phyloP scores from a whole-genome alignment of 1,140 invertebrate species.

The Drosophila jambulina region DNA sequence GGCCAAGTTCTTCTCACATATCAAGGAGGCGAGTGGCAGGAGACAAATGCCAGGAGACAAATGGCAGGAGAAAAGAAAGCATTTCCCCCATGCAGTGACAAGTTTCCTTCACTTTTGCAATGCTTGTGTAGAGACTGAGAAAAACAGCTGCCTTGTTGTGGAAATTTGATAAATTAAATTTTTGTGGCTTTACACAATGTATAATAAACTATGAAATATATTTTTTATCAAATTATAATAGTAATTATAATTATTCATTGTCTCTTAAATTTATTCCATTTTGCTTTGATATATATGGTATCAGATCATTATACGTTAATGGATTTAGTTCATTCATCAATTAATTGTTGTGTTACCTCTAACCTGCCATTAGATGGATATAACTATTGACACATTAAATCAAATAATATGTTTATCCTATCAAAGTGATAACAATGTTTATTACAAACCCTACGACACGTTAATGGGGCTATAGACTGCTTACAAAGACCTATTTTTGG shows the following conservation, averaged over 20 bases:
- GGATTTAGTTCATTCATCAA: no score
- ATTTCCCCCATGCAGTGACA: slow-evolving; percentile 24
- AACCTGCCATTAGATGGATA: neutral
- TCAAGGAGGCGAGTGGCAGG: slow-evolving; percentile 1
- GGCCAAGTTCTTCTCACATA: slow-evolving; percentile 14
- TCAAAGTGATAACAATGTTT: neutral
- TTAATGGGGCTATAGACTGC: neutral
- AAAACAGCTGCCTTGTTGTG: neutral
- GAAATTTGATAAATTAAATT: neutral
- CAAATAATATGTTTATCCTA: neutral
- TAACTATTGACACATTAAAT: neutral
- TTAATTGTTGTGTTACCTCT: neutral
- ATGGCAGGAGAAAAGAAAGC: neutral
- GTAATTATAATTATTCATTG: accelerated
- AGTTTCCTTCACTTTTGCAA: slow-evolving; percentile 26
- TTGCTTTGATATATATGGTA: neutral
- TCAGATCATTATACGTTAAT: no score
- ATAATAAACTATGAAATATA: neutral
- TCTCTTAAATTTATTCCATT: neutral
- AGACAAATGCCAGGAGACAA: neutral
- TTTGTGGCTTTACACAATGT: neutral
- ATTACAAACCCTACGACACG: neutral
- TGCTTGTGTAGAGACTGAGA: slow-evolving; percentile 1
- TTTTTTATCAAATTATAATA: neutral
- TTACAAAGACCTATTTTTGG: neutral